phyloP scores from a whole-genome alignment of 2,888 invertebrate species.

The Campoplex capitator region DNA sequence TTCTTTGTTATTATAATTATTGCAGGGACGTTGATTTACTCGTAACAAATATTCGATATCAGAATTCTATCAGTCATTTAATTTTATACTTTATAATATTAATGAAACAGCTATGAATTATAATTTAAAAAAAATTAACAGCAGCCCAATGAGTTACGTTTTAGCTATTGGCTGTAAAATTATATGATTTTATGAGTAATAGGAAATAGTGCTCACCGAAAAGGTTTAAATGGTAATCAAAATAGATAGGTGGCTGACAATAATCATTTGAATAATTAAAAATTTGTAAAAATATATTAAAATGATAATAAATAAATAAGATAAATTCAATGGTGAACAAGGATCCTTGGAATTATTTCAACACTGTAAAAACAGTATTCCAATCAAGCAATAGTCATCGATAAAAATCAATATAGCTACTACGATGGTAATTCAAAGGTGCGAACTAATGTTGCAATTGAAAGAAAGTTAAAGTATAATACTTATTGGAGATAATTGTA shows the following conservation, averaged over 20 bases:
- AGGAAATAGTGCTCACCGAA: background rate
- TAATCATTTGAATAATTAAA: background rate
- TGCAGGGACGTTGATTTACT: background rate
- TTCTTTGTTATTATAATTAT: background rate
- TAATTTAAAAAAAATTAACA: background rate
- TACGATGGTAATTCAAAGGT: background rate
- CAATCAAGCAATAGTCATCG: background rate
- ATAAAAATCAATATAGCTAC: background rate
- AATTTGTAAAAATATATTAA: background rate
- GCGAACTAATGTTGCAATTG: no score
- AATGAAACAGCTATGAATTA: no score
- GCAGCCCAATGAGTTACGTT: background rate
- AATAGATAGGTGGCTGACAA: background rate
- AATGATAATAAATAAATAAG: background rate
- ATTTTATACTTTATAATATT: background rate
- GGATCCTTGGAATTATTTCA: background rate
- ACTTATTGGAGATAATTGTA: background rate
- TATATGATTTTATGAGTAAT: background rate
- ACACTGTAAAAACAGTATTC: background rate
- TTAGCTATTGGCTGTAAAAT: background rate
- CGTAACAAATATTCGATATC: background rate
- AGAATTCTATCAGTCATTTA: constrained; percentile 6
- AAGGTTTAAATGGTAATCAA: background rate
- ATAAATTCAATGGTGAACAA: background rate
- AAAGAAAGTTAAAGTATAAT: no score